Evolutionary conservation across 1,140 invertebrate species (phyloP), one percentile per base, ranked within the genome.

Genomic region (Eriosoma lanigerum): DNA sequence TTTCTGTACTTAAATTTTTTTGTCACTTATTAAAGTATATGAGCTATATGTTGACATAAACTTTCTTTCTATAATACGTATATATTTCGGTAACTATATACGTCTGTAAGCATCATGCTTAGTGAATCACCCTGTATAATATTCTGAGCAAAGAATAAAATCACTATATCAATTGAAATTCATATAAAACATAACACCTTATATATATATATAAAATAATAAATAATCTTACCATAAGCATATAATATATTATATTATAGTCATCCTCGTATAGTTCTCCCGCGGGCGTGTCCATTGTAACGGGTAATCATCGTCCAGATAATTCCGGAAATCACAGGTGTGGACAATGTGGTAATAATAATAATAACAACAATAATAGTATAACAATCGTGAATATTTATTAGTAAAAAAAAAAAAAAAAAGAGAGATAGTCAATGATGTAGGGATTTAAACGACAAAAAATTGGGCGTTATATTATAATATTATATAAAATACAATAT

Each of bases 371-470:
- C 19, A 52, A 52, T 72, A 75, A 56, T 56, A 75, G n/a, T 26
- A 44, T 78, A 78, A 78, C 75, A 60, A 78, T 78, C 54, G 75
- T 78, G 75, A 78, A 78, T 78, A 60, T 78, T 78, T 78, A 78
- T 78, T 60, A 78, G 75, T 62, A 48, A 46, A 62, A 76, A 29
- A 54, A 46, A 5, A 13, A 46, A 56, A 78, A 60, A 46, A 62
- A 76, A 29, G 54, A 60, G 13, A 60, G 15, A 46, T 46, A 38
- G 32, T 4, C 3, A 38, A 4, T 38, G 3, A 8, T 38, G 32
- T 38, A 26, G 44, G n/a, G 19, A 58, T 54, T 38, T 56, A 8
- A 76, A 76, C 50, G 29, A 46, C 50, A 50, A 17, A 38, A 38
- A 76, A 78, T 78, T 62, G 75, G 56, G 38, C 54, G 56, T 78